A percentile compares a stretch with the other conserved stretches of the same genome.
These are phyloP conservation scores for Pipistrellus nathusii DNA, from an alignment of 2,797 vertebrate genomes.

Conservation along the genomic window DNA sequence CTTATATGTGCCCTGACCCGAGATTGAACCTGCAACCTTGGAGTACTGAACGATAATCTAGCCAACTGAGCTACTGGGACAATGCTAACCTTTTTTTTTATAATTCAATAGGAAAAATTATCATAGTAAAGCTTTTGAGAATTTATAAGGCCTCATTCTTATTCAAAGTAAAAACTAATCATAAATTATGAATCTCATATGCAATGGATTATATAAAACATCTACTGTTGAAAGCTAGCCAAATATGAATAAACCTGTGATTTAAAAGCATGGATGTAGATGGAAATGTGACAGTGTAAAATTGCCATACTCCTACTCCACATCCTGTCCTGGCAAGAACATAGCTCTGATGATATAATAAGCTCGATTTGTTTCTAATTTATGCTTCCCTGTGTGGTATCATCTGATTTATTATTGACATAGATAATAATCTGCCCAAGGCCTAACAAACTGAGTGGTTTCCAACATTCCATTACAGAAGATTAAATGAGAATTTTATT, in stretches of 20 bases:
- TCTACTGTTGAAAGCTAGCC: constrained; percentile 10
- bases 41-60: background rate
- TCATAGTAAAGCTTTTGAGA: background rate
- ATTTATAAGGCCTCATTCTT: constrained; percentile 4
- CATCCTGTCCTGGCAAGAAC: constrained; percentile 45
- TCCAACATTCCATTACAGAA: constrained; percentile 20
- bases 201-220: background rate
- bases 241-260: constrained; percentile 57
- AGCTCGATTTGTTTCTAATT: constrained; percentile 41
- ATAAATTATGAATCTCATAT: background rate
- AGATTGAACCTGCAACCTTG: background rate
- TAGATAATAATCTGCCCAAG: constrained; percentile 29
- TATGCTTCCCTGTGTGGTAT: constrained; percentile 40
- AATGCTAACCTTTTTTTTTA: background rate
- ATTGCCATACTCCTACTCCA: background rate
- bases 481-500: constrained; percentile 16
- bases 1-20: background rate
- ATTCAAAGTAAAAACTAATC: constrained; percentile 3
- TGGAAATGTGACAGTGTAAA: constrained; percentile 1
- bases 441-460: background rate
- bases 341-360: background rate
- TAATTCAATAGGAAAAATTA: background rate
- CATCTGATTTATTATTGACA: constrained; percentile 60
- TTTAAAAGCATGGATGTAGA: background rate
- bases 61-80: background rate